Evolutionary conservation across 2,888 invertebrate species (phyloP), one percentile per base, ranked within the genome.

Genomic region (Operophtera brumata): DNA sequence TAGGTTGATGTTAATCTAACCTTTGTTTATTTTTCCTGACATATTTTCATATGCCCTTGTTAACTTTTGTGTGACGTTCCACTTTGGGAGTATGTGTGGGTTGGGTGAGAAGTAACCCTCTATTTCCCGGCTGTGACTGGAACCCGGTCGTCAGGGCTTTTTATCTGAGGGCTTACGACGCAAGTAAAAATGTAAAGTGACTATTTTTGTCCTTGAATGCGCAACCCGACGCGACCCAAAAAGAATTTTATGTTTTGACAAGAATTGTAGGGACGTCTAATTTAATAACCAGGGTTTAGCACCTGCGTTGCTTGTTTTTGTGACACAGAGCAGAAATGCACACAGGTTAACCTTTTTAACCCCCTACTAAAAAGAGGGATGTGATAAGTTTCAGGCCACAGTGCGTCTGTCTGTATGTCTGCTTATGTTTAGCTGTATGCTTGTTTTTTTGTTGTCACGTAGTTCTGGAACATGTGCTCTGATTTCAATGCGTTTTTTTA

Each of bases 101-200:
- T 30, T 30, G 52, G 52, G 44, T 57, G 37, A 48, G 52, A 41
- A 48, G 37, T 8, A 48, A 7, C 59, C 67, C 67, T 73, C 74
- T 20, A 75, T 75, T 78, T 67, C 59, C 57, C 61, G 71, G 69
- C 65, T 65, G 60, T 59, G 59, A 61, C 65, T 58, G 50, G 32
- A 65, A 34, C 45, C 36, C 73, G 71, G 72, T 70, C 73, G 70
- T 72, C 74, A 76, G 70, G 73, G 69, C 72, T 80, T 66, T 82
- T 80, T 79, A 80, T 80, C 77, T 62, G 63, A 65, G 66, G 75
- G 77, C 82, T 84, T 79, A 84, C 77, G 75, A 71, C 62, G 67
- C 67, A 67, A 71, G 78, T 77, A 78, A 80, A 61, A 83, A 80
- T 73, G 75, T 75, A 78, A 82, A 82, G 73, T 77, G 78, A 79